Conservation (phyloP, 2,113 vertebrate genomes). For the Amblyornis subalaris region DNA sequence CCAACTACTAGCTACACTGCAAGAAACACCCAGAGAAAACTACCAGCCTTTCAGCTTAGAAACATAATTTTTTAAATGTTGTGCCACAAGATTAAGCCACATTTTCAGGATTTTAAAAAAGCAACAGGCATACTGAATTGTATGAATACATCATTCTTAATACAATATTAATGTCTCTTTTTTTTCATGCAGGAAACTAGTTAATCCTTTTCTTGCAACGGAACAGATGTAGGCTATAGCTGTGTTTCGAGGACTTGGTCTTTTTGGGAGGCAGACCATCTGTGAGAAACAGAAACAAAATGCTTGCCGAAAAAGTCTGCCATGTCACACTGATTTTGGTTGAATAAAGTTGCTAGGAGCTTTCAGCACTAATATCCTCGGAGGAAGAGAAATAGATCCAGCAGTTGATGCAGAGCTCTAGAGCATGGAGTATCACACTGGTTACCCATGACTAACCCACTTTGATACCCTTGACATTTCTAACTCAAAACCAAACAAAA, state of each 20-base stretch:
- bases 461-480: neutral
- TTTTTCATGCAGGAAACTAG: neutral
- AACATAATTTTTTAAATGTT: neutral
- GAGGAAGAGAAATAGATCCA: neutral
- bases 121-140: neutral
- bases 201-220: neutral
- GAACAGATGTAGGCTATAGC: neutral
- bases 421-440: neutral
- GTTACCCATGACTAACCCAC: neutral
- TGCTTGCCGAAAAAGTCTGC: neutral
- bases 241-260: neutral
- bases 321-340: neutral
- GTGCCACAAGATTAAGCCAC: neutral
- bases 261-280: neutral
- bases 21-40: neutral
- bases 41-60: neutral
- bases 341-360: neutral
- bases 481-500: neutral
- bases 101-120: neutral
- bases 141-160: neutral
- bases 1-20: neutral
- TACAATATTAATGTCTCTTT: neutral
- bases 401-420: neutral
- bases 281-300: constrained; percentile 13
- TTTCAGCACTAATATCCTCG: neutral